Evolutionary conservation across 2,113 vertebrate species (phyloP).

Genomic region (Aplodontia rufa): DNA sequence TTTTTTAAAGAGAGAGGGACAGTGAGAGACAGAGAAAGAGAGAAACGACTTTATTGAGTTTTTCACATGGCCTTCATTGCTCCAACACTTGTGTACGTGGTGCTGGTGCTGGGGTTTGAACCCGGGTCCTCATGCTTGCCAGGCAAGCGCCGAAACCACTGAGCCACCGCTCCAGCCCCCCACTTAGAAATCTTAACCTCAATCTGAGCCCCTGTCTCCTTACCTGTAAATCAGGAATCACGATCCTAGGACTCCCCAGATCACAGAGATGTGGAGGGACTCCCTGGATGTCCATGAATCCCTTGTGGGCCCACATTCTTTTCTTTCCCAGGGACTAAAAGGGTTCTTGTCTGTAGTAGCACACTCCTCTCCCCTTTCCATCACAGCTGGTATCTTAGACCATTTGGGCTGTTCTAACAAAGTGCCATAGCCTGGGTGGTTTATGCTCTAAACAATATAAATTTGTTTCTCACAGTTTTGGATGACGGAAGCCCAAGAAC

Average conservation of each 20-base stretch:
- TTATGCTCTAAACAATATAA: background rate
- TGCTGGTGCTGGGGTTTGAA: too few species aligned
- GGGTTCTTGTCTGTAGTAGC: background rate
- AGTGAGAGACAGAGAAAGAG: too few species aligned
- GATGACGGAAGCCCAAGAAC: background rate
- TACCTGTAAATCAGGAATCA: background rate
- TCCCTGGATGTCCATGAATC: background rate
- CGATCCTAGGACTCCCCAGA: background rate
- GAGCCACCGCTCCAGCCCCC: too few species aligned
- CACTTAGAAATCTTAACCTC: background rate
- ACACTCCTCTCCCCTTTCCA: background rate
- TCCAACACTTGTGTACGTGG: too few species aligned
- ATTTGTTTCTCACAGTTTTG: background rate
- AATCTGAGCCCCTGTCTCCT: background rate
- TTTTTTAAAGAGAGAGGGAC: too few species aligned
- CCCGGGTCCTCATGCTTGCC: too few species aligned
- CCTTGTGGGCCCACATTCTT: background rate
- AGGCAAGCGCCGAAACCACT: too few species aligned
- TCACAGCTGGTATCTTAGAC: background rate
- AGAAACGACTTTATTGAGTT: too few species aligned
- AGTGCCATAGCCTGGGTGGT: background rate
- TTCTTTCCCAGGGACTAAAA: background rate
- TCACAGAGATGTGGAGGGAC: background rate
- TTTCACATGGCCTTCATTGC: too few species aligned
- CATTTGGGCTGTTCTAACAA: background rate